These are phyloP conservation scores for Peromyscus polionotus DNA, from an alignment of 2,113 vertebrate species.

Conservation along the genomic window DNA sequence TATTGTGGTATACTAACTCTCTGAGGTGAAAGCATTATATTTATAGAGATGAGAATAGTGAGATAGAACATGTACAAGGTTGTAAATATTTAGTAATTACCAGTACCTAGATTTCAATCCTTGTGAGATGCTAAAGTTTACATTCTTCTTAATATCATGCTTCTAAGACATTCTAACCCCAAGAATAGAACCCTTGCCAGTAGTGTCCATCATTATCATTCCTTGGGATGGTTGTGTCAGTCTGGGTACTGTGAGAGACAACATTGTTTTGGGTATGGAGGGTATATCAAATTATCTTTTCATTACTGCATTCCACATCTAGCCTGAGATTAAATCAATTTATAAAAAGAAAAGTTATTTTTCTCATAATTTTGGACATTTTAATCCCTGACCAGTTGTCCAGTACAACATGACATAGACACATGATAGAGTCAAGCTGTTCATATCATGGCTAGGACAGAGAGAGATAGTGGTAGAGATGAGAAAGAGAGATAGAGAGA, in stretches of 20 bases:
- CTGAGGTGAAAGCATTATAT: background rate
- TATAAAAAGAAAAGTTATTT: background rate
- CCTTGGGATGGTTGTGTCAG: constrained; percentile 15
- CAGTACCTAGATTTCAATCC: background rate
- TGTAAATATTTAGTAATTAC: constrained; percentile 17
- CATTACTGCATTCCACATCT: background rate
- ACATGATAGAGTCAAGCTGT: background rate
- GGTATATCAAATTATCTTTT: background rate
- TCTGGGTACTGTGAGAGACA: background rate
- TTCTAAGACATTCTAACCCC: background rate
- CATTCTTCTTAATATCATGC: background rate
- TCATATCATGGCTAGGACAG: background rate
- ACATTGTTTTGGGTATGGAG: background rate
- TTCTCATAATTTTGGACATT: background rate
- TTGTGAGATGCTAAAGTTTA: background rate
- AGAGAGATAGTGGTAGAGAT: background rate
- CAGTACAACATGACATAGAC: background rate
- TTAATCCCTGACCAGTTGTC: background rate
- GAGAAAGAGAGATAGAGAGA: too few relatives aligned
- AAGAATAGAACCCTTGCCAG: background rate
- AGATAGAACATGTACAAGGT: background rate
- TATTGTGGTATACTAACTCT: constrained; percentile 18
- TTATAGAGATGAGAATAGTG: background rate
- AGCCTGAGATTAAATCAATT: background rate
- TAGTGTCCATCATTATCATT: background rate